A percentile compares a stretch with the other conserved stretches of the same genome.
Conservation (phyloP, 2,888 invertebrate genomes). For the Napeogenes sylphis region DNA sequence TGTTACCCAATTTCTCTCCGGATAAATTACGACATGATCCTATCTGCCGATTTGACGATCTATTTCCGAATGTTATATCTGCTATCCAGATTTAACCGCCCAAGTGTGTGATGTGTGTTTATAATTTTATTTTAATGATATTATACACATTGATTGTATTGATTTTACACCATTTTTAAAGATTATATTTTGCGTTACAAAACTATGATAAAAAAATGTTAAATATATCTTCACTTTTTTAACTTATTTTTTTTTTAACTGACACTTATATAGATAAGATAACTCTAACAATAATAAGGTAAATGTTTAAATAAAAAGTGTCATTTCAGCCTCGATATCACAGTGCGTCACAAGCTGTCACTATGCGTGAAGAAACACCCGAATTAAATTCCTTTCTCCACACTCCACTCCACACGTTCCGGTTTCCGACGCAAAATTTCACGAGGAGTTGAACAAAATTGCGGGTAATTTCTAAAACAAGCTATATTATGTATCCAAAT, state of each 20-base stretch:
- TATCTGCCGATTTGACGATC: slow-evolving; percentile 14
- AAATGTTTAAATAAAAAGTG: slow-evolving; percentile 42
- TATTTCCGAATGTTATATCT: slow-evolving; percentile 20
- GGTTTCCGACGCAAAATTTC: slow-evolving; percentile 46
- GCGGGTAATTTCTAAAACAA: slow-evolving; percentile 48
- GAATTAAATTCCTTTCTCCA: slow-evolving; percentile 69
- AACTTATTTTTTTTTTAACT: no score
- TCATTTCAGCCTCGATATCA: slow-evolving; percentile 44
- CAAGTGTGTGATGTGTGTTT: slow-evolving; percentile 4
- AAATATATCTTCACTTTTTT: no score
- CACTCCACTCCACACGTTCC: slow-evolving; percentile 40
- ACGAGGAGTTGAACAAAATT: slow-evolving; percentile 46
- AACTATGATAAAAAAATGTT: no score
- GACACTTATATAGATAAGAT: background rate
- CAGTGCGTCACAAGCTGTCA: slow-evolving; percentile 62
- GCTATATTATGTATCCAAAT: slow-evolving; percentile 42
- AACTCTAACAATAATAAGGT: slow-evolving; percentile 1
- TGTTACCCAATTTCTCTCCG: slow-evolving; percentile 29
- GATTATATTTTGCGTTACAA: no score
- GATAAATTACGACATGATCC: slow-evolving; percentile 19
- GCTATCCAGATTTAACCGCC: slow-evolving; percentile 40
- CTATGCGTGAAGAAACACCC: slow-evolving; percentile 56
- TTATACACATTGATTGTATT: no score
- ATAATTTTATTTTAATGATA: background rate
- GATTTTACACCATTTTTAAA: no score